Evolutionary conservation across 2,797 vertebrate species (phyloP).

Genomic region (Lithobates sylvaticus): DNA sequence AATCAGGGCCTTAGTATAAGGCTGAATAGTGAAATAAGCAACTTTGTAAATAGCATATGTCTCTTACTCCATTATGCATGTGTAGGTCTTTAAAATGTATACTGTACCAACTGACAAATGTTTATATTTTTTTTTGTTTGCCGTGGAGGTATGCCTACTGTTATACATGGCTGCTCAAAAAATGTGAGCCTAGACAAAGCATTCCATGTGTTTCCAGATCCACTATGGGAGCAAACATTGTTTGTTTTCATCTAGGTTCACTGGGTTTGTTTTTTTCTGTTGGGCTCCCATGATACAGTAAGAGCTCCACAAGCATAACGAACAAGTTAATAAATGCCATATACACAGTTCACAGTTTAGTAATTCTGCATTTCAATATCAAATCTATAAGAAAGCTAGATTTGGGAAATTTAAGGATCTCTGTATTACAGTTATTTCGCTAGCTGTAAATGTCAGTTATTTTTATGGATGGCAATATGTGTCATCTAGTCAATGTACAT

Average conservation of each 20-base stretch:
- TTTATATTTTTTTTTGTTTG: too few species aligned
- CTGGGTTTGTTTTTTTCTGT: neutral
- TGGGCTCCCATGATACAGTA: neutral
- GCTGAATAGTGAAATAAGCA: neutral
- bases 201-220: too few species aligned
- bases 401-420: neutral
- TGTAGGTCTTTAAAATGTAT: neutral
- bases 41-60: neutral
- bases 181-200: too few species aligned
- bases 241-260: too few species aligned
- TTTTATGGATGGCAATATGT: constrained; percentile 3
- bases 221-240: too few species aligned
- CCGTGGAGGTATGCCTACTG: too few species aligned
- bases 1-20: constrained; percentile 17
- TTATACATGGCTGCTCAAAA: neutral
- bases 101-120: too few species aligned
- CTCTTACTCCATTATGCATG: neutral
- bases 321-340: neutral
- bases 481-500: constrained; percentile 20
- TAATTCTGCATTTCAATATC: neutral
- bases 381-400: neutral
- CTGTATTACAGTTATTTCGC: neutral
- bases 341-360: neutral
- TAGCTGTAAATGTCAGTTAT: constrained; percentile 1
- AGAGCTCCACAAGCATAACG: neutral